Evolutionary conservation across 1,140 invertebrate species (phyloP).

Genomic region (Protaetia brevitarsis): DNA sequence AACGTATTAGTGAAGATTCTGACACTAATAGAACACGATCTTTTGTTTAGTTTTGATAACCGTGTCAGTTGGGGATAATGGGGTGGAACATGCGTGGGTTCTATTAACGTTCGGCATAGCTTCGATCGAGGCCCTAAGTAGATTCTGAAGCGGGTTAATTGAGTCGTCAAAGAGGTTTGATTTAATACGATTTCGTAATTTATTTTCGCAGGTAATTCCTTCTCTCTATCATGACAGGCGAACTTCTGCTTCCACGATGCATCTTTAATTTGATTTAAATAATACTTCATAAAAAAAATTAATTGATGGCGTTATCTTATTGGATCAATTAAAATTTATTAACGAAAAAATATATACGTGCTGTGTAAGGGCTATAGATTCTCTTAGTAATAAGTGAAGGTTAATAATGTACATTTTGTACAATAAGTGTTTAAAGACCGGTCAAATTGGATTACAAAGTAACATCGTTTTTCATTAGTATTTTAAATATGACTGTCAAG

Average conservation of each 20-base stretch:
- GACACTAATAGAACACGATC: not conserved
- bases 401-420: no score
- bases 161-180: slow-evolving; percentile 6
- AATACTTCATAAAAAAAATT: no score
- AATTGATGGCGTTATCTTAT: no score
- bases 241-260: no score
- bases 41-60: slow-evolving; percentile 1
- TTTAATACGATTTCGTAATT: not conserved
- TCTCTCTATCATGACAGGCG: not conserved
- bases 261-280: no score
- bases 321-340: no score
- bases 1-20: not conserved
- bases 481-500: not conserved
- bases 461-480: not conserved
- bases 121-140: not conserved
- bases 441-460: not conserved
- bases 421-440: no score
- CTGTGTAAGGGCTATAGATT: no score
- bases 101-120: not conserved
- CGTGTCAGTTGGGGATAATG: not conserved
- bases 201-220: not conserved
- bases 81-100: not conserved
- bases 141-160: slow-evolving; percentile 3
- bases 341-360: no score
- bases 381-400: no score